A percentile compares a stretch with the other conserved stretches of the same genome.
These are phyloP conservation scores for Ethmia dodecea DNA, from an alignment of 2,888 invertebrate species.

Conservation along the genomic window DNA sequence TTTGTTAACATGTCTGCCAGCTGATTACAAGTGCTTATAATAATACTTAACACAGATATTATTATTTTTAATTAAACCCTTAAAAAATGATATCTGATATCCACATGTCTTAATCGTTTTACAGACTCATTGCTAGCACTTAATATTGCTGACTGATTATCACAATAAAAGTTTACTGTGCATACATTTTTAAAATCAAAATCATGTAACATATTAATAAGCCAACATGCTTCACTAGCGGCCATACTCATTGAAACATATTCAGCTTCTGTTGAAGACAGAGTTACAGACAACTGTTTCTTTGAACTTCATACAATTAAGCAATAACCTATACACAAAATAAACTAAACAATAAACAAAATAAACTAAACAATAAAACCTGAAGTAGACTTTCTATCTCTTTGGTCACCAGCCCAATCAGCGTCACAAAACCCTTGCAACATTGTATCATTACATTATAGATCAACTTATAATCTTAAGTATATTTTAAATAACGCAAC, in stretches of 20 bases:
- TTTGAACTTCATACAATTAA: conserved; percentile 20
- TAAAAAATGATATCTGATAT: conserved; percentile 7
- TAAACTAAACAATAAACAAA: too few relatives aligned
- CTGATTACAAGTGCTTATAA: conserved; percentile 6
- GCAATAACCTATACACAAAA: too few relatives aligned
- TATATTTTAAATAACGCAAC: conserved; percentile 3
- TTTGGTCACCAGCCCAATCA: conserved; percentile 20
- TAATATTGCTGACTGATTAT: conserved; percentile 7
- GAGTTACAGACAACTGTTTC: conserved; percentile 21
- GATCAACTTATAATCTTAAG: conserved; percentile 13
- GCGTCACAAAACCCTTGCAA: conserved; percentile 21
- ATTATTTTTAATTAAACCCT: conserved; percentile 3
- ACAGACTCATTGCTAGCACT: conserved; percentile 2
- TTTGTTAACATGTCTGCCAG: conserved; percentile 14
- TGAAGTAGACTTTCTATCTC: conserved; percentile 22
- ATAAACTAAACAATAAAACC: conserved; percentile 18
- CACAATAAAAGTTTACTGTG: background rate
- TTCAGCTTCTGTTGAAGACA: conserved; percentile 25
- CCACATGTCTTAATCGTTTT: conserved; percentile 10
- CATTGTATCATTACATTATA: conserved; percentile 16
- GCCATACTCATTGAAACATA: conserved; percentile 23
- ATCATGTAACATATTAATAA: conserved; percentile 2
- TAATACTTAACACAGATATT: conserved; percentile 7
- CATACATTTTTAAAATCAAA: background rate
- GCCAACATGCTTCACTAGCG: conserved; percentile 18